Evolutionary conservation across 2,113 vertebrate species (phyloP), one percentile per base, ranked within the genome.

Genomic region (Zapus hudsonius): DNA sequence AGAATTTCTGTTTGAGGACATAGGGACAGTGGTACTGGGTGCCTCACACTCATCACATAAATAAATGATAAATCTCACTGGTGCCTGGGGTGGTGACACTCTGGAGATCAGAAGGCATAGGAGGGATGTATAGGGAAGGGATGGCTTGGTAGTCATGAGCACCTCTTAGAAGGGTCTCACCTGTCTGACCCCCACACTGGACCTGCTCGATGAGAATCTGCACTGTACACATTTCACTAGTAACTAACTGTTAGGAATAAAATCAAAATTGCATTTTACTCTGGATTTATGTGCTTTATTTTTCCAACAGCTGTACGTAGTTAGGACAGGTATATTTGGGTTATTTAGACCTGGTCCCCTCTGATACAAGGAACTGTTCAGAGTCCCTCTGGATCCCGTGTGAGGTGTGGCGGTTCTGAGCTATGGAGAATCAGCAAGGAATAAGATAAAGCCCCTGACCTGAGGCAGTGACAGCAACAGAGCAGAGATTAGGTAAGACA

Each of bases 401-500:
- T 23, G 47, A 72, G 69, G 23, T 29, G 15, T 2, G 5, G 15
- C 2, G 5, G 29, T 52, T 76, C 74, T 33, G n/a, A 55, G 76
- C 42, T 29, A 27, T 0, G 5, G 9, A 47, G 19, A 40, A 27
- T 13, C 13, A 16, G 7, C 84, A 69, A 16, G 15, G 73, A 87
- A 22, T 23, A 25, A 85, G 61, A 86, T 42, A 16, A 75, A 80
- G 78, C 4, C 40, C 82, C 47, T 44, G 47, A 9, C 73, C 33
- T 31, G 55, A 9, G 12, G 11, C n/a, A 16, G 40, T 1, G 19
- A 84, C 10, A 38, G 25, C 11, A 33, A 55, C 2, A 7, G 15
- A 33, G 33, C 5, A 10, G 17, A 5, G 29, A 13, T 9, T 33
- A 3, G 2, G 1, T 13, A 23, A 5, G 2, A 1, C 7, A 22